Conservation (phyloP, 2,113 vertebrate species). For the Saimiri boliviensis region DNA sequence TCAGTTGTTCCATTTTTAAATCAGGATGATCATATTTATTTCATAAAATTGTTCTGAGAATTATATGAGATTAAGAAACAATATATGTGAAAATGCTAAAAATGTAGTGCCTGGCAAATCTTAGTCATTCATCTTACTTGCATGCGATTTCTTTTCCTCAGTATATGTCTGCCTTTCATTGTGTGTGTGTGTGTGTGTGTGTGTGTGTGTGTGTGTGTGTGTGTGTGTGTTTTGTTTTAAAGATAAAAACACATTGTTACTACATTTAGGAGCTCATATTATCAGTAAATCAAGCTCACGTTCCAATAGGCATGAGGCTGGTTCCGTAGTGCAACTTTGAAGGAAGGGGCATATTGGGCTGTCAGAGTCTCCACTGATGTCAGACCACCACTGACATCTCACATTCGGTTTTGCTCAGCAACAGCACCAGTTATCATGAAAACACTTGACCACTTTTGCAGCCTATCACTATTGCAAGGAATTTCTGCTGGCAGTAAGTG, state of each 20-base stretch:
- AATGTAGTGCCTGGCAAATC: background rate
- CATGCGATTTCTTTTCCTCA: background rate
- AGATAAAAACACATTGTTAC: too few species aligned
- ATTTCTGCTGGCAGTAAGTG: background rate
- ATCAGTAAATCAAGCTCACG: background rate
- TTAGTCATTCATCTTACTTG: background rate
- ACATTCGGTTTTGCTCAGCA: background rate
- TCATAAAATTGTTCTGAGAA: background rate
- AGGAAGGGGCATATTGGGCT: background rate
- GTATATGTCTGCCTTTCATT: background rate
- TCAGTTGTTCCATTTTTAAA: background rate
- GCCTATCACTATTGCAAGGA: background rate
- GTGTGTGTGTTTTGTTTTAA: background rate
- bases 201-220: background rate
- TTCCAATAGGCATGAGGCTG: background rate
- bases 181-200: background rate
- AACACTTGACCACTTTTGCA: background rate
- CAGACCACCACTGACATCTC: background rate
- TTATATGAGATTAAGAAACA: background rate
- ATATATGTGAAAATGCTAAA: background rate
- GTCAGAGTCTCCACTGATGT: too few species aligned
- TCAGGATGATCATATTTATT: background rate
- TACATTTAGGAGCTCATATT: background rate
- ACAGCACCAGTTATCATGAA: background rate
- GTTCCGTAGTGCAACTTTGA: background rate